Evolutionary conservation across 2,797 vertebrate species (phyloP).

Genomic region (Semaprochilodus insignis): DNA sequence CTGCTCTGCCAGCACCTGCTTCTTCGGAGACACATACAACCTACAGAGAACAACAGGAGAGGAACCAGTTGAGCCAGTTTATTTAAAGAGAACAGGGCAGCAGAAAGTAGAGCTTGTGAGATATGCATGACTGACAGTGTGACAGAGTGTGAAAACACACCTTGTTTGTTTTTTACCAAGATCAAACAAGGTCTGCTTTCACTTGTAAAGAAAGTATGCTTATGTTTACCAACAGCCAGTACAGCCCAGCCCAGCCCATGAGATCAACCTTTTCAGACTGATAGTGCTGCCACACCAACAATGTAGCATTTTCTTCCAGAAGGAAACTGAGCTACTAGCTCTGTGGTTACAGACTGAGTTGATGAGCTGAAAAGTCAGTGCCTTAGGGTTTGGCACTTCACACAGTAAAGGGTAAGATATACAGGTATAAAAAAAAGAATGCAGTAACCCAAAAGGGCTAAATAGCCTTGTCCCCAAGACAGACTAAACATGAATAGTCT

Average conservation of each 20-base stretch:
- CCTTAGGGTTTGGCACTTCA: not conserved
- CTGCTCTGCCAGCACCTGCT: slow-evolving; percentile 75
- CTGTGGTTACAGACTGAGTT: not conserved
- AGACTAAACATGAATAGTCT: too few species aligned
- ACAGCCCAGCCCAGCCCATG: not conserved
- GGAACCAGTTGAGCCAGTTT: not conserved
- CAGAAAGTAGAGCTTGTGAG: not conserved
- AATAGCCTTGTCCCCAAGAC: not conserved
- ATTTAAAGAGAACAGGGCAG: not conserved
- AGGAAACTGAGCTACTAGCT: not conserved
- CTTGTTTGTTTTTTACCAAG: not conserved
- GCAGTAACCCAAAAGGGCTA: not conserved
- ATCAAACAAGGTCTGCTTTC: not conserved
- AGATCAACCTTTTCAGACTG: not conserved
- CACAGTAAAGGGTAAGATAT: not conserved
- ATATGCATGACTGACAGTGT: not conserved
- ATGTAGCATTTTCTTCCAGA: not conserved
- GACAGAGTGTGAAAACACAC: not conserved
- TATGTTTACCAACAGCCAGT: not conserved
- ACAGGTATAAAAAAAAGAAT: not conserved
- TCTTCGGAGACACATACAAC: slow-evolving; percentile 90
- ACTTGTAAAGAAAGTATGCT: not conserved
- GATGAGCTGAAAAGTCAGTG: not conserved
- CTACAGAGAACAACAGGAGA: slow-evolving; percentile 64
- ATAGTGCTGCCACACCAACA: not conserved